Percentiles rank a stretch among this genome's conserved stretches.
Conservation (phyloP, 2,888 invertebrate species). For the Eurytoma adleriae region DNA sequence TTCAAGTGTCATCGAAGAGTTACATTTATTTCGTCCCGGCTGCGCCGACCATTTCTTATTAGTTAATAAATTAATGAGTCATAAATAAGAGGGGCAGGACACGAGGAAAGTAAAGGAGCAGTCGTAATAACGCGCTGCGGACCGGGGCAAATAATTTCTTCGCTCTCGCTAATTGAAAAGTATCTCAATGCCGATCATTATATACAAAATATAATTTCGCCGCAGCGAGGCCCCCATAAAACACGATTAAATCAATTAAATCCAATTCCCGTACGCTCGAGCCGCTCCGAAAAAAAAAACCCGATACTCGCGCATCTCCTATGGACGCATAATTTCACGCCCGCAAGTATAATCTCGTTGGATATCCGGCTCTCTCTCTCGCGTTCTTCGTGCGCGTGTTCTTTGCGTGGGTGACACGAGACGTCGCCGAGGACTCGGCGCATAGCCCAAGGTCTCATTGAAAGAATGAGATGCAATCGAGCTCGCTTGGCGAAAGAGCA, state of each 20-base stretch:
- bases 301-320: neutral
- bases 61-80: constrained; percentile 21
- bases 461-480: constrained; percentile 66
- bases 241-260: constrained; percentile 46
- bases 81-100: constrained; percentile 18
- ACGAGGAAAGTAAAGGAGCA: constrained; percentile 12
- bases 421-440: constrained; percentile 46
- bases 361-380: constrained; percentile 42
- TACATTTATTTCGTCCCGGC: neutral
- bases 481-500: constrained; percentile 53
- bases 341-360: constrained; percentile 43
- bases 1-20: neutral
- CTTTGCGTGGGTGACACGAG: constrained; percentile 53
- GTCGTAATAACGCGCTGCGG: neutral
- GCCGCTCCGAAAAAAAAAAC: neutral
- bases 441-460: constrained; percentile 64
- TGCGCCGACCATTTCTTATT: neutral
- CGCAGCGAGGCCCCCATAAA: constrained; percentile 23
- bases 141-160: constrained; percentile 18
- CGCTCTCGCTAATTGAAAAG: constrained; percentile 26
- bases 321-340: constrained; percentile 26
- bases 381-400: constrained; percentile 23
- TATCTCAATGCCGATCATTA: neutral
- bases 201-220: constrained; percentile 13
- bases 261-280: neutral